These are phyloP conservation scores for Eutolmus rufibarbis DNA, from an alignment of 2,888 invertebrate genomes.

Conservation along the genomic window DNA sequence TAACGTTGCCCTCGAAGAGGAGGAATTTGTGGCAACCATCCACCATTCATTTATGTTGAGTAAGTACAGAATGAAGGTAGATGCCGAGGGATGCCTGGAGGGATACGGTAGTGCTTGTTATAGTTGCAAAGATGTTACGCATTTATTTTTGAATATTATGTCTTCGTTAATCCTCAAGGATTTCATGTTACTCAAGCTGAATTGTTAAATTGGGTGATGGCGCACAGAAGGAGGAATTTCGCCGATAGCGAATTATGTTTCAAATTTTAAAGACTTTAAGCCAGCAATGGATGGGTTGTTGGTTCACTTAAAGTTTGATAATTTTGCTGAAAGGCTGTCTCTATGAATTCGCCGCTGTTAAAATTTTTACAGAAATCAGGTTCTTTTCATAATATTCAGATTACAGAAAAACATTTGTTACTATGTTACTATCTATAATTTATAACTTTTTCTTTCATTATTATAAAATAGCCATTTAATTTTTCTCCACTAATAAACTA, in stretches of 20 bases:
- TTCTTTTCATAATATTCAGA: too few species aligned
- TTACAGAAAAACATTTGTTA: too few species aligned
- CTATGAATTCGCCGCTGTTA: background rate
- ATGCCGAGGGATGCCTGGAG: conserved; percentile 9
- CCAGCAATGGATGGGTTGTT: conserved; percentile 4
- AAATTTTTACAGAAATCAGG: background rate
- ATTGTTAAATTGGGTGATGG: conserved; percentile 42
- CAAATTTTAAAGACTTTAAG: conserved; percentile 35
- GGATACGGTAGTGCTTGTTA: conserved; percentile 41
- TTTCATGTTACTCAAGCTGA: conserved; percentile 43
- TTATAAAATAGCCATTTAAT: too few species aligned
- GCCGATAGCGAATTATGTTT: conserved; percentile 29
- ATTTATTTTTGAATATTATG: conserved; percentile 45
- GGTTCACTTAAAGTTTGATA: background rate
- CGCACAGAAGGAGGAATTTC: background rate
- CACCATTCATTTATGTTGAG: conserved; percentile 22
- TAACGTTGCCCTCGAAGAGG: conserved; percentile 14
- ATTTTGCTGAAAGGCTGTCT: background rate
- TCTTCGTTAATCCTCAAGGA: conserved; percentile 43
- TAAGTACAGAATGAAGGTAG: conserved; percentile 10
- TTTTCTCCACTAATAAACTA: too few species aligned
- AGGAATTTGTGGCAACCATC: conserved; percentile 37
- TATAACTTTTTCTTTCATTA: too few species aligned
- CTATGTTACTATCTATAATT: too few species aligned
- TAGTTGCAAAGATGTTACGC: conserved; percentile 42